Conservation (phyloP, 1,140 invertebrate genomes). For the Sinella curviseta region DNA sequence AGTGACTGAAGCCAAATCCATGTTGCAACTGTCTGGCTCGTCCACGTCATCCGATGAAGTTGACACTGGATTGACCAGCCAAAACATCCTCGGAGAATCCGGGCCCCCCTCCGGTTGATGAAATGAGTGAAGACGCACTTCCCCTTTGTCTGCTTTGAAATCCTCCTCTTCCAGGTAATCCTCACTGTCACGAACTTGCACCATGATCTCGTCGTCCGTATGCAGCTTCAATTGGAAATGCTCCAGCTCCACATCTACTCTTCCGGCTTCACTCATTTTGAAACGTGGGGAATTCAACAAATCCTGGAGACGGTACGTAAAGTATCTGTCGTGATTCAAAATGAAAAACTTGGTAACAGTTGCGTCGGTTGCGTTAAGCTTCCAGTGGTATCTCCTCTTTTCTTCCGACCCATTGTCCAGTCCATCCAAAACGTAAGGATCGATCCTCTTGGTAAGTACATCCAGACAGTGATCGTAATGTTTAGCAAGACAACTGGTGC, state of each 20-base stretch:
- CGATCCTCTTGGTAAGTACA: constrained; percentile 33
- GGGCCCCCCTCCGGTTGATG: constrained; percentile 24
- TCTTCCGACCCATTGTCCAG: constrained; percentile 26
- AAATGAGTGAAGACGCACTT: constrained; percentile 37
- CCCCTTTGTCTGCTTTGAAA: constrained; percentile 17
- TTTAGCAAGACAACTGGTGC: constrained; percentile 28
- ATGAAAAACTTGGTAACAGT: constrained; percentile 32
- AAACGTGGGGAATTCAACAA: constrained; percentile 36
- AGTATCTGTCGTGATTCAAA: constrained; percentile 35
- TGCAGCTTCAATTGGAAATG: constrained; percentile 33
- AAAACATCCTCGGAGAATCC: constrained; percentile 13
- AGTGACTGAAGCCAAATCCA: constrained; percentile 6
- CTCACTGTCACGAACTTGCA: constrained; percentile 30
- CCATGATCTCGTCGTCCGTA: constrained; percentile 32
- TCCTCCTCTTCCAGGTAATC: constrained; percentile 37
- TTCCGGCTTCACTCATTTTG: constrained; percentile 30
- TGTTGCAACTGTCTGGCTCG: constrained; percentile 20
- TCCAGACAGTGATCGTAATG: constrained; percentile 37
- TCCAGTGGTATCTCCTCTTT: constrained; percentile 32
- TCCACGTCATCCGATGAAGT: not conserved
- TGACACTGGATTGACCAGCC: not conserved
- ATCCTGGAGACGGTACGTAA: constrained; percentile 35
- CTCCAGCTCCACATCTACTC: constrained; percentile 21
- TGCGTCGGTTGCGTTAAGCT: constrained; percentile 33
- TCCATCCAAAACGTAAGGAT: constrained; percentile 26